Base-by-base conservation (phyloP, 1,140 invertebrate genomes). In the Scylla paramamosain region DNA sequence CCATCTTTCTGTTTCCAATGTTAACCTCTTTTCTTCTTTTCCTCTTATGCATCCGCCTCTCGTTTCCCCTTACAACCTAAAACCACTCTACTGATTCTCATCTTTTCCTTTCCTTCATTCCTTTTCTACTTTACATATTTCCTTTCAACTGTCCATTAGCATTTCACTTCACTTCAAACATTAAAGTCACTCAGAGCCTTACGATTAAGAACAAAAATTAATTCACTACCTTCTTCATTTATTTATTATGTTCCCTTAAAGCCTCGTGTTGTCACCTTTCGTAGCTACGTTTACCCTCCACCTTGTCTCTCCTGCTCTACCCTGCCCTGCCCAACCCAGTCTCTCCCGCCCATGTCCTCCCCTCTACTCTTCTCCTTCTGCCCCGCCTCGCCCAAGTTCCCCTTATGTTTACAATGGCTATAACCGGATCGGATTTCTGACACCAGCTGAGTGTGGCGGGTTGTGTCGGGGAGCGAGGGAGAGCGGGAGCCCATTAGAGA, bases 391-490 rank as follows among this genome's bases (percentile, higher is more conserved):
- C 67, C 67, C 25, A 77, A 77, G n/a, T 20, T 77, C 67, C 67
- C 67, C 67, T n/a, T n/a, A n/a, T 77, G 67, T 77, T 77, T 77
- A 77, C 67, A 77, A 77, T 77, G 67, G 67, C 67, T 77, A 77
- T 77, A 77, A 77, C 67, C 67, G 67, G 67, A 77, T 77, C 67
- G 67, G 67, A 77, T 77, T 77, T 77, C 67, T 77, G 67, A 77
- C 67, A 77, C 16, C 67, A 77, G 67, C 67, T 77, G 67, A 77
- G 67, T 77, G 67, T 77, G 67, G 67, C 67, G 67, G 67, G 67
- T 59, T 59, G 52, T 77, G 67, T 77, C 20, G 20, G 6, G 20
- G 67, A 20, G 12, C 52, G 52, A 59, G 52, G 52, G 67, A 77
- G 25, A 7, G 67, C 20, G 67, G 67, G 67, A 77, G 20, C 67